Base-by-base conservation (phyloP, 2,888 invertebrate species). In the Euclidia mi region DNA sequence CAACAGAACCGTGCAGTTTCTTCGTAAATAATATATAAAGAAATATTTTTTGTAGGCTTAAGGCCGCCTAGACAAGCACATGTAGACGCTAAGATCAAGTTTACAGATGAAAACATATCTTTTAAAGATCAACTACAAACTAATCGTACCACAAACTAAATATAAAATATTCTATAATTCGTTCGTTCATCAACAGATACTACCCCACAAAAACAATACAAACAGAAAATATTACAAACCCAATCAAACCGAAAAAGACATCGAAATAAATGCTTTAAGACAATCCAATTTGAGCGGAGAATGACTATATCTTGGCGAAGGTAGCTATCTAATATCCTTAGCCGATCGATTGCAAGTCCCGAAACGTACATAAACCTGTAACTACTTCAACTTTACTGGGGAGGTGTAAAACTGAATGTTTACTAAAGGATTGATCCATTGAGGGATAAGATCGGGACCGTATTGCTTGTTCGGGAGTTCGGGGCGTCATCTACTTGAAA, bases 291-390 rank as follows among this genome's bases (percentile, higher is more conserved):
- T 45, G 32, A 6, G n/a, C 18, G 20, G 35, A 1, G 20, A 37
- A n/a, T n/a, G n/a, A n/a, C n/a, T n/a, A 28, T 46, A 34, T 45
- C 25, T 40, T 20, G n/a, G 25, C 7, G 42, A 14, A 15, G 15
- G 15, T 6, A 17, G 12, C 18, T 46, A 46, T 46, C 20, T 45
- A 29, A 46, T 46, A 46, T 17, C 46, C 18, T 15, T 14, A 6
- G 25, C 25, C 28, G 11, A 61, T 61, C 53, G 50, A 29, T 28
- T 11, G 1, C 3, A 57, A 57, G 28, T 62, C 44, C n/a, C 35
- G 12, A 28, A 53, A 35, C 7, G 41, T 14, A 49, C 56, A 56
- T 69, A 62, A 64, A 67, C 48, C 60, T 50, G 34, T 28, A 51
- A 51, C 53, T 53, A 41, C 56, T 47, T 59, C 3, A 63, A 69